Conservation (phyloP, 1,140 invertebrate species). For the Zophobas morio region DNA sequence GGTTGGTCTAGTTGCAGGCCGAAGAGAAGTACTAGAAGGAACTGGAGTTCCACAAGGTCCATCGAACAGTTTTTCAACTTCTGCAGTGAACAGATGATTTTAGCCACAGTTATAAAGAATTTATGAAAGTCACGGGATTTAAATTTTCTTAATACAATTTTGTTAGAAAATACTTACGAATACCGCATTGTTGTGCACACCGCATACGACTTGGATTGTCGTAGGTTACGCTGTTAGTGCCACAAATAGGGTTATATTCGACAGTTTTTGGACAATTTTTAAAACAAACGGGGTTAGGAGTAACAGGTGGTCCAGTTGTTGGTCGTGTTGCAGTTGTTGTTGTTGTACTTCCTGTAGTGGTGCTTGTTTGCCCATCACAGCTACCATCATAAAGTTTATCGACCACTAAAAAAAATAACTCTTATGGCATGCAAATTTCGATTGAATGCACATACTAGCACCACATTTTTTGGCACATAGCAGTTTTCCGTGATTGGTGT, state of each 20-base stretch:
- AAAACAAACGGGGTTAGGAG: background rate
- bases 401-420: background rate
- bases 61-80: background rate
- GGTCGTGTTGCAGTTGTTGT: background rate
- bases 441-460: conserved; percentile 64
- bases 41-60: background rate
- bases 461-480: conserved; percentile 75
- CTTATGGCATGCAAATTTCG: background rate
- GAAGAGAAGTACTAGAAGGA: background rate
- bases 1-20: background rate
- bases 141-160: background rate
- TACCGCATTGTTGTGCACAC: background rate
- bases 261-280: background rate
- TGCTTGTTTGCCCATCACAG: background rate
- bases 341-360: background rate
- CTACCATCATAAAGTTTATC: background rate
- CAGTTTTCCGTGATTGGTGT: conserved; percentile 74
- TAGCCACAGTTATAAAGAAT: background rate
- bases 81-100: background rate
- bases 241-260: conserved; percentile 1
- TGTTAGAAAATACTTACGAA: background rate
- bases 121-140: too few species aligned
- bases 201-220: background rate
- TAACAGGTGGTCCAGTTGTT: background rate
- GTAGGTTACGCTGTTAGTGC: background rate